Percentiles rank a stretch among this genome's conserved stretches.
Evolutionary conservation across 2,797 vertebrate genomes (phyloP).

Genomic region (Masticophis lateralis): DNA sequence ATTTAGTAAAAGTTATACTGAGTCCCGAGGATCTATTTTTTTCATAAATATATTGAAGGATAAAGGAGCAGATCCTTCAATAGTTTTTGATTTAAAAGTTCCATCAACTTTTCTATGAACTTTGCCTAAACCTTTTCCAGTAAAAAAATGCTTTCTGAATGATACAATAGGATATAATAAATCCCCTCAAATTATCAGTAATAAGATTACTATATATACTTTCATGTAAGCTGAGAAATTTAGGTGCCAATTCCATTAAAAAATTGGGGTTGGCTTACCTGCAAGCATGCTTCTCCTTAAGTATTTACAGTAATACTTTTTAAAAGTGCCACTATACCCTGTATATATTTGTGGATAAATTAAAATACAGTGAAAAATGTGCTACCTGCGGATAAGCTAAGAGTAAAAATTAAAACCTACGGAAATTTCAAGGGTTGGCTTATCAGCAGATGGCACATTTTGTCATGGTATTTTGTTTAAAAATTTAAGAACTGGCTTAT

Average conservation of each 20-base stretch:
- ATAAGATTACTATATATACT: not conserved
- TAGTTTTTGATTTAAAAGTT: not conserved
- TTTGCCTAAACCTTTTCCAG: not conserved
- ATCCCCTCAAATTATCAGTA: not conserved
- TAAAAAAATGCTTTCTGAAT: not conserved
- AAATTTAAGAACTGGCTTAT: not conserved
- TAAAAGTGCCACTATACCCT: not conserved
- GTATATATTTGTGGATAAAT: not conserved
- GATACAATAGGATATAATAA: not conserved
- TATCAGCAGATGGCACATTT: not conserved
- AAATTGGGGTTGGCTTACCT: not conserved
- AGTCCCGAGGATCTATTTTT: not conserved
- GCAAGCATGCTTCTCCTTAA: not conserved
- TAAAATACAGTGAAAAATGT: not conserved
- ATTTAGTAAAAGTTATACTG: not conserved
- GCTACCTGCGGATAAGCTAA: not conserved
- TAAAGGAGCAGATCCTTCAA: not conserved
- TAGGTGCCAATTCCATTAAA: not conserved
- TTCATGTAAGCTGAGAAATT: not conserved
- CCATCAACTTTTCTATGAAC: not conserved
- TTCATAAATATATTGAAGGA: not conserved
- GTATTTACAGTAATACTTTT: not conserved
- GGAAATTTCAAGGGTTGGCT: not conserved
- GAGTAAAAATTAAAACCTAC: not conserved
- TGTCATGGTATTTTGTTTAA: not conserved